These are phyloP conservation scores for Lichenostomus cassidix DNA, from an alignment of 2,113 vertebrate species.

Conservation along the genomic window DNA sequence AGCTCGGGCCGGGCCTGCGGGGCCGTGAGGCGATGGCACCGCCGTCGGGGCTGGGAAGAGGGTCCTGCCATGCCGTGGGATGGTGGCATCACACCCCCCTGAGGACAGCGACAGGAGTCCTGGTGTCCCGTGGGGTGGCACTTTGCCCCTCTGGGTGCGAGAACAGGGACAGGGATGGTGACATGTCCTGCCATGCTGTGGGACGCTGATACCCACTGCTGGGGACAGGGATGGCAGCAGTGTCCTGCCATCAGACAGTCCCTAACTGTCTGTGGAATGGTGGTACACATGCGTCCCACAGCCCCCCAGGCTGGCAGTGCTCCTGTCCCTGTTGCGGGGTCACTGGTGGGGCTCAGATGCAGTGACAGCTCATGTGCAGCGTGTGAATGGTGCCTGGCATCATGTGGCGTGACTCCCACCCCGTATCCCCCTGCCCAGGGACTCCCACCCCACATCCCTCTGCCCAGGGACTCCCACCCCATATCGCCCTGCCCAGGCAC, in stretches of 20 bases:
- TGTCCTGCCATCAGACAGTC: not conserved
- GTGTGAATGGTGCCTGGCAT: not conserved
- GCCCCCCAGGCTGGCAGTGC: not conserved
- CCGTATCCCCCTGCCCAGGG: not conserved
- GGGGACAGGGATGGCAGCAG: not conserved
- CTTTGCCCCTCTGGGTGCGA: too few species aligned
- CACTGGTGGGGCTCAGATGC: not conserved
- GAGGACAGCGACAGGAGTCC: not conserved
- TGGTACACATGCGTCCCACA: not conserved
- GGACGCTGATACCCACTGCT: not conserved
- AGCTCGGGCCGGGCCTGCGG: not conserved
- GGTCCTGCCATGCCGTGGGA: not conserved
- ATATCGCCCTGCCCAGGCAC: not conserved
- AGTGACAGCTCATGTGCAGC: not conserved
- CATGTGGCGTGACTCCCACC: too few species aligned
- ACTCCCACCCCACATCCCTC: too few species aligned
- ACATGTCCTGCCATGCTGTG: not conserved
- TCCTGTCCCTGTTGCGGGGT: not conserved
- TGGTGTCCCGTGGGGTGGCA: not conserved
- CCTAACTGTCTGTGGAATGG: not conserved
- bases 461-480: not conserved
- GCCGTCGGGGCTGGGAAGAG: not conserved
- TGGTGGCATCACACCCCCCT: not conserved
- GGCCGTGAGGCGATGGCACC: not conserved
- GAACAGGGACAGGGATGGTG: not conserved